phyloP scores from a whole-genome alignment of 2,113 vertebrate species.

The Thermophis baileyi region DNA sequence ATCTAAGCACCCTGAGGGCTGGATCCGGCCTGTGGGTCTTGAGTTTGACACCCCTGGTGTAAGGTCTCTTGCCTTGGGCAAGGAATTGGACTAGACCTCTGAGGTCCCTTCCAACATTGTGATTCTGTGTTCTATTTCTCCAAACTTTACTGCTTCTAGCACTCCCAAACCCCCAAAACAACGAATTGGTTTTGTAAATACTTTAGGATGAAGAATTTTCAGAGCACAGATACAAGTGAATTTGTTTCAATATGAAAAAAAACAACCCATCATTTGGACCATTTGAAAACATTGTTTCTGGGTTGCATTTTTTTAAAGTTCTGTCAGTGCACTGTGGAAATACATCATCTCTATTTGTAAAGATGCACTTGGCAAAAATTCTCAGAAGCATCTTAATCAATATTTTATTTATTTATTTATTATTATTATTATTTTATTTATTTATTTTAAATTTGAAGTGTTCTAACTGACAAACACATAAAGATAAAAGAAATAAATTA shows the following conservation, averaged over 20 bases:
- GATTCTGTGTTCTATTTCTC: too few relatives aligned
- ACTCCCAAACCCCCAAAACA: neutral
- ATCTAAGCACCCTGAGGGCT: too few relatives aligned
- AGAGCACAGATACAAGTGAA: neutral
- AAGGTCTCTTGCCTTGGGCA: too few relatives aligned
- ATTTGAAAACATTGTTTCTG: neutral
- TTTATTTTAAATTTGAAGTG: too few relatives aligned
- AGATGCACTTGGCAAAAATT: neutral
- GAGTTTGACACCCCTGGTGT: too few relatives aligned
- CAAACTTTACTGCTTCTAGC: neutral
- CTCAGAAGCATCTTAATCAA: neutral
- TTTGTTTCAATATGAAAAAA: neutral
- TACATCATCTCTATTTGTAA: neutral
- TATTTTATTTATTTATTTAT: too few relatives aligned
- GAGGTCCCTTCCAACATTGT: too few relatives aligned
- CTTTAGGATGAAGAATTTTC: neutral
- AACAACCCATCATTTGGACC: neutral
- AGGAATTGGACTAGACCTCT: too few relatives aligned
- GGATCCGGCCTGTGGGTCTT: too few relatives aligned
- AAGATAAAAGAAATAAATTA: too few relatives aligned
- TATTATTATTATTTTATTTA: too few relatives aligned
- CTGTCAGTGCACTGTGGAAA: neutral
- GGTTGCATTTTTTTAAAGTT: neutral
- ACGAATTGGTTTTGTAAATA: neutral
- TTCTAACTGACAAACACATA: too few relatives aligned